Percentiles rank a stretch among this genome's conserved stretches.
Conservation (phyloP, 2,888 invertebrate species). For the Ormyrus thymus region DNA sequence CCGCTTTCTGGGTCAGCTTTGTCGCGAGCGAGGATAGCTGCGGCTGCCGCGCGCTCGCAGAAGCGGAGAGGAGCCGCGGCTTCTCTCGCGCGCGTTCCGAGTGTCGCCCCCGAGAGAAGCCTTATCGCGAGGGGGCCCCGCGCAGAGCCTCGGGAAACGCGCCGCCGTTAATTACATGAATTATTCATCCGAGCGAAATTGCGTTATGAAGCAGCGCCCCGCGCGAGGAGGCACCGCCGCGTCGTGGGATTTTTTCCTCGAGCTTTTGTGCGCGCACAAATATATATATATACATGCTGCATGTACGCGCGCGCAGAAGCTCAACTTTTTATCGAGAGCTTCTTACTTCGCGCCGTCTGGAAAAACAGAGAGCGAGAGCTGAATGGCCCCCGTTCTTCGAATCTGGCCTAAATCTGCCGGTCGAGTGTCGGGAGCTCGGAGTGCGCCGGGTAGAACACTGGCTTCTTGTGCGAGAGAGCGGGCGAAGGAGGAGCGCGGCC, state of each 20-base stretch:
- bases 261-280: no score
- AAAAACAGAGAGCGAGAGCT: background rate
- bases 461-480: no score
- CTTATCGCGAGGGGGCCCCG: background rate
- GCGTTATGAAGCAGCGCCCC: background rate
- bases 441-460: no score
- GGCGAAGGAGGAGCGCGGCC: no score
- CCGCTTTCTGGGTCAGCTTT: no score
- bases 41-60: background rate
- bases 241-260: no score
- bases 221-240: no score
- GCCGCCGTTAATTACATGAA: slow-evolving; percentile 38
- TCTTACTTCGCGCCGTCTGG: background rate
- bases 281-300: no score
- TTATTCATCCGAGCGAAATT: slow-evolving; percentile 32
- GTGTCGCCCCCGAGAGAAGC: background rate
- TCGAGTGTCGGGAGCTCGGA: background rate
- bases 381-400: background rate
- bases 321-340: background rate
- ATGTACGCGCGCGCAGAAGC: background rate
- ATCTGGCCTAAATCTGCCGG: slow-evolving; percentile 27
- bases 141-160: background rate
- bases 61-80: background rate
- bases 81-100: background rate
- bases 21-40: no score